Evolutionary conservation across 2,797 vertebrate species (phyloP).

Genomic region (Pangasius mekongensis): DNA sequence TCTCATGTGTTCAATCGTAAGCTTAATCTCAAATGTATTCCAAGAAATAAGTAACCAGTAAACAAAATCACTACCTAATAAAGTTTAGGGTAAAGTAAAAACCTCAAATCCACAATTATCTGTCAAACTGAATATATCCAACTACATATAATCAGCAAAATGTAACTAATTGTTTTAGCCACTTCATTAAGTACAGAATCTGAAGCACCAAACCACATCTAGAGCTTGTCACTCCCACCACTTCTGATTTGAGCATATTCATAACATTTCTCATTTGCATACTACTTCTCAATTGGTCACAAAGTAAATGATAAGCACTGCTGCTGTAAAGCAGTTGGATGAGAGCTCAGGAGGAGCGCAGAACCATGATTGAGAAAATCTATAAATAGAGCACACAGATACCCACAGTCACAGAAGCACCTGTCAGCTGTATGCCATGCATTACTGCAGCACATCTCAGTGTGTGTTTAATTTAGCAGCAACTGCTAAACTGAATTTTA

Average conservation of each 20-base stretch:
- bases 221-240: neutral
- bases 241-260: constrained; percentile 20
- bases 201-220: constrained; percentile 18
- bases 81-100: neutral
- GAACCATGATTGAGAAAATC: constrained; percentile 64
- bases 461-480: neutral
- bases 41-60: neutral
- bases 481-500: neutral
- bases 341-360: constrained; percentile 54
- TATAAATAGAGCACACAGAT: constrained; percentile 69
- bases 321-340: constrained; percentile 67
- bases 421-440: constrained; percentile 32
- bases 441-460: constrained; percentile 28
- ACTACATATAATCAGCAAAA: neutral
- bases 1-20: neutral
- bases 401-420: constrained; percentile 53
- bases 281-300: constrained; percentile 60
- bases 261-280: constrained; percentile 55
- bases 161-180: neutral
- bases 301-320: constrained; percentile 57
- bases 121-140: neutral
- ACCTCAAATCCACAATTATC: neutral
- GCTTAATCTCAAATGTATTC: neutral
- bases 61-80: neutral
- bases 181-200: neutral